Evolutionary conservation across 2,888 invertebrate genomes (phyloP).

Genomic region (Andrena chrysosceles): DNA sequence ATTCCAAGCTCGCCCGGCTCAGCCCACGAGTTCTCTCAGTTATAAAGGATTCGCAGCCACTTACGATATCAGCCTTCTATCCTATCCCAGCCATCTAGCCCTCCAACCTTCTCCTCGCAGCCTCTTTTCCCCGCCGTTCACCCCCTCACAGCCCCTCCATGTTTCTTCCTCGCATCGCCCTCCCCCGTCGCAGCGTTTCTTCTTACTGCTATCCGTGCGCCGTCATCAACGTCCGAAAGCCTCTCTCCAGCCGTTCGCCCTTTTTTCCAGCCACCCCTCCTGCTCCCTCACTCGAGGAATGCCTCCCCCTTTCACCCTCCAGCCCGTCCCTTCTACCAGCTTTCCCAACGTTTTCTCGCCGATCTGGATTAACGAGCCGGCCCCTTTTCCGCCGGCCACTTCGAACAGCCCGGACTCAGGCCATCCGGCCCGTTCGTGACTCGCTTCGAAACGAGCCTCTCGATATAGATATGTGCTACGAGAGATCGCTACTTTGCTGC

Average conservation of each 20-base stretch:
- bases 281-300: background rate
- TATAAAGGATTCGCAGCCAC: slow-evolving; percentile 84
- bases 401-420: slow-evolving; percentile 53
- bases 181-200: slow-evolving; percentile 28
- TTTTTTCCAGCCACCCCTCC: background rate
- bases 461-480: slow-evolving; percentile 53
- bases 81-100: slow-evolving; percentile 54
- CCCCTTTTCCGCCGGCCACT: slow-evolving; percentile 68
- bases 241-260: slow-evolving; percentile 41
- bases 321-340: background rate
- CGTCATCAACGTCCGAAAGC: slow-evolving; percentile 67
- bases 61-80: slow-evolving; percentile 81
- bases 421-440: slow-evolving; percentile 72
- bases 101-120: slow-evolving; percentile 26
- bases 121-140: slow-evolving; percentile 22
- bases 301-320: background rate
- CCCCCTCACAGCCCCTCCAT: background rate
- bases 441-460: slow-evolving; percentile 60
- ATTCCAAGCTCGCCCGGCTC: slow-evolving; percentile 81
- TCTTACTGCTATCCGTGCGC: slow-evolving; percentile 36
- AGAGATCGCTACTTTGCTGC: slow-evolving; percentile 39
- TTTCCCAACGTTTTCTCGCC: slow-evolving; percentile 60
- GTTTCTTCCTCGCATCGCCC: background rate
- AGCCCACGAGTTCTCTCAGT: slow-evolving; percentile 75
- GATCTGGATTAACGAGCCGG: slow-evolving; percentile 74